Percentiles rank a stretch among this genome's conserved stretches.
These are phyloP conservation scores for Papilio demoleus DNA, from an alignment of 2,888 invertebrate genomes.

Conservation along the genomic window DNA sequence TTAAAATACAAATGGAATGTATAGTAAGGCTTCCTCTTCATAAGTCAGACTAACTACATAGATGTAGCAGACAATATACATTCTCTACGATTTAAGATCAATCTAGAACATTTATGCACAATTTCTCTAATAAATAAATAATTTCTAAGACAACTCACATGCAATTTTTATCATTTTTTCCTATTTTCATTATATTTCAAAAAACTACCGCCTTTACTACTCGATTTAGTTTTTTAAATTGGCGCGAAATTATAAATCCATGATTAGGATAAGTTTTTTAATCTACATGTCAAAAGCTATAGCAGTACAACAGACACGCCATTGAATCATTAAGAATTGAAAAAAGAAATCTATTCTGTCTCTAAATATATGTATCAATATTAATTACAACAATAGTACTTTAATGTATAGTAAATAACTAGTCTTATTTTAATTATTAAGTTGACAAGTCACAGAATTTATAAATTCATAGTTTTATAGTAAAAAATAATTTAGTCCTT, in stretches of 20 bases:
- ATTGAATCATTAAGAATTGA: not conserved
- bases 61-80: slow-evolving; percentile 39
- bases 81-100: slow-evolving; percentile 17
- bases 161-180: too few relatives aligned
- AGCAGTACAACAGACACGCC: not conserved
- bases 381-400: not conserved
- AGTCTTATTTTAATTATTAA: not conserved
- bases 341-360: not conserved
- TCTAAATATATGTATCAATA: not conserved
- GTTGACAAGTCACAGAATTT: slow-evolving; percentile 6
- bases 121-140: not conserved
- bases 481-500: not conserved
- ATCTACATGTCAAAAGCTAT: not conserved
- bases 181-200: too few relatives aligned
- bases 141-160: not conserved
- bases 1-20: slow-evolving; percentile 81
- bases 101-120: not conserved
- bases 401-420: slow-evolving; percentile 4
- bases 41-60: slow-evolving; percentile 68
- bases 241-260: not conserved
- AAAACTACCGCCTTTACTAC: too few relatives aligned
- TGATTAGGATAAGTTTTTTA: too few relatives aligned
- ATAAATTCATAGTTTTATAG: not conserved
- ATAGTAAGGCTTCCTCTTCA: slow-evolving; percentile 75
- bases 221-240: not conserved